Conservation (phyloP, 92 coral and sea anemone species). For the Isaurus tuberculatus region DNA sequence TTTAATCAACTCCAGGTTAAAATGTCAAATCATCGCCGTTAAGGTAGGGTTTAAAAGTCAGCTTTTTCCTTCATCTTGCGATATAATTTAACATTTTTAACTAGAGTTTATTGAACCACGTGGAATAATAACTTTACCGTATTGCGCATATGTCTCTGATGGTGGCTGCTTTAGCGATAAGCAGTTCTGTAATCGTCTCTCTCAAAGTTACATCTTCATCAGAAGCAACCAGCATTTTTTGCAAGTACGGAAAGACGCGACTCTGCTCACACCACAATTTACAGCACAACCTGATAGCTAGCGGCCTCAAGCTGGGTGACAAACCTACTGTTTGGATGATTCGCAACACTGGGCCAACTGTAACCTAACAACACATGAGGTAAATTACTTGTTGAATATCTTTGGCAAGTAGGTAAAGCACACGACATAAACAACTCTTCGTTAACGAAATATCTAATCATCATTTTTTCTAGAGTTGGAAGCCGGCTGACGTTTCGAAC, state of each 20-base stretch:
- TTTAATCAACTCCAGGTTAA: too few species aligned
- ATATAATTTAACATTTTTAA: too few species aligned
- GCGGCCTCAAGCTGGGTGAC: constrained; percentile 70
- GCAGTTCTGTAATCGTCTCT: constrained; percentile 69
- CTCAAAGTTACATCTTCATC: constrained; percentile 58
- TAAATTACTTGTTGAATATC: too few species aligned
- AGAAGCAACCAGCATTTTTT: constrained; percentile 66
- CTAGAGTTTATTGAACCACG: too few species aligned
- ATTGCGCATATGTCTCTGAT: constrained; percentile 84
- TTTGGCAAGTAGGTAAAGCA: too few species aligned
- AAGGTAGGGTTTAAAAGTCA: too few species aligned
- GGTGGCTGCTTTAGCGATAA: constrained; percentile 88
- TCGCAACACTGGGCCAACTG: constrained; percentile 81
- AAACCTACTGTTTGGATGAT: constrained; percentile 79
- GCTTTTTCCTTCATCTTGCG: too few species aligned
- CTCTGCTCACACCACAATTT: constrained; percentile 87
- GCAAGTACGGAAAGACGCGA: constrained; percentile 90
- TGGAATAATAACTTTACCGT: constrained; percentile 63
- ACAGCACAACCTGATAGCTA: constrained; percentile 80
- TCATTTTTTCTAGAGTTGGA: too few species aligned
- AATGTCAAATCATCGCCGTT: too few species aligned
- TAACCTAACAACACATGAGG: constrained; percentile 50
- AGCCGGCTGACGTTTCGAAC: too few species aligned
- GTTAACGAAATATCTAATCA: too few species aligned
- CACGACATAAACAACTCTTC: too few species aligned